Percentiles rank a stretch among this genome's conserved stretches.
Evolutionary conservation across 2,797 vertebrate species (phyloP).

Genomic region (Echiichthys vipera): DNA sequence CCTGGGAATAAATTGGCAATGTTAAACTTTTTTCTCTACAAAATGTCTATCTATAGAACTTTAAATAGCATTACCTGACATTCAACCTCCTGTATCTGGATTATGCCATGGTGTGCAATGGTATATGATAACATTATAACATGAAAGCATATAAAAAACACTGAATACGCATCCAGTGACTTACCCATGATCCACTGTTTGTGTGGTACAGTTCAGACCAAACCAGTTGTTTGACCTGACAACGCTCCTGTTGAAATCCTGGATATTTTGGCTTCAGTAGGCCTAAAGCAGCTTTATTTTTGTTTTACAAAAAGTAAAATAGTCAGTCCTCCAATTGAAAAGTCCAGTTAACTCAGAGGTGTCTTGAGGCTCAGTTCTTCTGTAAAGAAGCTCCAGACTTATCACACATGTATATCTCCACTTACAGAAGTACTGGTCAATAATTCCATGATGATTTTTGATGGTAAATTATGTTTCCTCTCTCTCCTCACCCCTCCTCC

Average conservation of each 20-base stretch:
- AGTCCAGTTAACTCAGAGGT: background rate
- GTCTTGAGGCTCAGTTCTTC: background rate
- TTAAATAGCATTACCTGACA: too few relatives aligned
- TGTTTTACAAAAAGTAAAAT: background rate
- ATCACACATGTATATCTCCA: conserved; percentile 18
- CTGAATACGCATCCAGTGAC: conserved; percentile 29
- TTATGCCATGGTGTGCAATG: background rate
- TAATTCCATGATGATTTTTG: conserved; percentile 33
- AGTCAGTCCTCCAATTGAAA: background rate
- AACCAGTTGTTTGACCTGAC: conserved; percentile 7
- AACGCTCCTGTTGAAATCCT: conserved; percentile 3
- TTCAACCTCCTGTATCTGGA: background rate
- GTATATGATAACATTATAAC: too few relatives aligned
- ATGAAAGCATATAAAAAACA: background rate
- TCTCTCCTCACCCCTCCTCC: conserved; percentile 36
- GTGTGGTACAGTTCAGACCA: conserved; percentile 14
- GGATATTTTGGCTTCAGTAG: background rate
- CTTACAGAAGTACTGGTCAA: conserved; percentile 32
- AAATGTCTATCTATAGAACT: background rate
- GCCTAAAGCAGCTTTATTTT: background rate
- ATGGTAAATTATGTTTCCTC: conserved; percentile 46
- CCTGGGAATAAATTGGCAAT: background rate
- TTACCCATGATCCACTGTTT: conserved; percentile 64
- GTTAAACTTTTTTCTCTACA: background rate
- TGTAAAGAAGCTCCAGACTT: background rate